Conservation (phyloP, 2,797 vertebrate species). For the Sarcoramphus papa region DNA sequence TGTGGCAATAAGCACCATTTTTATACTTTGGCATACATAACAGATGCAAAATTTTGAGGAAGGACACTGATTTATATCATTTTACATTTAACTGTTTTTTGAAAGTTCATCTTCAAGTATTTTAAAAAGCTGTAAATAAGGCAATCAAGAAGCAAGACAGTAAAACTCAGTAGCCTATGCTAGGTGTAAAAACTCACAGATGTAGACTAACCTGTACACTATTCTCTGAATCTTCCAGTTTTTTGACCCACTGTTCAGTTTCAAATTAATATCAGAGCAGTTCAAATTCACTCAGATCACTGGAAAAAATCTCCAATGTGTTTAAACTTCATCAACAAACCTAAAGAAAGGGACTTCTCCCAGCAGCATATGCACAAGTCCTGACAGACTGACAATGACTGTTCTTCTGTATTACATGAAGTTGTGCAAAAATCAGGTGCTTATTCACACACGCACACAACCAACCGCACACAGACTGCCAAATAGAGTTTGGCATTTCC, state of each 20-base stretch:
- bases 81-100: background rate
- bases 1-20: background rate
- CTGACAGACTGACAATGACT: background rate
- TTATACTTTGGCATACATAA: background rate
- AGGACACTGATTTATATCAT: background rate
- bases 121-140: background rate
- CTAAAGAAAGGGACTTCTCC: background rate
- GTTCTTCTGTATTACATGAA: background rate
- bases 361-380: background rate
- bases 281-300: background rate
- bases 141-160: background rate
- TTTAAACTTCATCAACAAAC: background rate
- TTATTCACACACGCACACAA: background rate
- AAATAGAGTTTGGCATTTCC: background rate
- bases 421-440: background rate
- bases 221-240: background rate
- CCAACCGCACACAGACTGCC: rapidly evolving
- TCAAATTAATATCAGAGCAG: background rate
- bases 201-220: background rate
- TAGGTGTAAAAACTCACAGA: background rate
- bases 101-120: background rate
- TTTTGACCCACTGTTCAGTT: background rate
- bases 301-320: background rate
- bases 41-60: background rate
- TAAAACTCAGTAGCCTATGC: background rate